Evolutionary conservation across 2,888 invertebrate species (phyloP).

Genomic region (Campoplex nolae): DNA sequence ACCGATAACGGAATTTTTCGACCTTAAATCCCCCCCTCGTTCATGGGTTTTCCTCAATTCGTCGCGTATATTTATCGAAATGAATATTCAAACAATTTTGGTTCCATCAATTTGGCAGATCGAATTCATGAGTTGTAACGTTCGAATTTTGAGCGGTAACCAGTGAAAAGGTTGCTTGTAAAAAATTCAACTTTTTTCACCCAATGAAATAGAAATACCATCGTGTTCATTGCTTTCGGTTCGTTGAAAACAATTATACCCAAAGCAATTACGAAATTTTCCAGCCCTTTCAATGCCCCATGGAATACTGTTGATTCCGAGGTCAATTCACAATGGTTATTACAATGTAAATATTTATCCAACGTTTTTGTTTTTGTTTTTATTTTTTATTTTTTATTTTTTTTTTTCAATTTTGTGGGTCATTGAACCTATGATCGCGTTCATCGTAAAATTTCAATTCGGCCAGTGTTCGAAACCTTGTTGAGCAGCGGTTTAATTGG

Average conservation of each 20-base stretch:
- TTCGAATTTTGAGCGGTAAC: not conserved
- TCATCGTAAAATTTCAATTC: constrained; percentile 8
- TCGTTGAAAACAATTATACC: not conserved
- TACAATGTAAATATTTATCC: not conserved
- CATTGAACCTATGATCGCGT: not conserved
- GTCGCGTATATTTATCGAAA: too few relatives aligned
- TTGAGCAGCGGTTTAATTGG: constrained; percentile 40
- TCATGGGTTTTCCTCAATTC: too few relatives aligned
- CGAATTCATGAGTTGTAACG: not conserved
- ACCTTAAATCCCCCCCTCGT: too few relatives aligned
- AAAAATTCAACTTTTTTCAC: too few relatives aligned
- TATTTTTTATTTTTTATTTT: too few relatives aligned
- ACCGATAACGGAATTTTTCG: too few relatives aligned
- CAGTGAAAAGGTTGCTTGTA: not conserved
- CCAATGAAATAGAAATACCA: not conserved
- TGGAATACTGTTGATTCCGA: not conserved
- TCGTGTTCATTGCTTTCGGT: not conserved
- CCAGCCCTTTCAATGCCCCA: not conserved
- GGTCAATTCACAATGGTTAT: not conserved
- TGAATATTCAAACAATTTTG: too few relatives aligned
- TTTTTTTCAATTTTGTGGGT: not conserved
- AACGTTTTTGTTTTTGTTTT: not conserved
- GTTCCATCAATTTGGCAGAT: not conserved
- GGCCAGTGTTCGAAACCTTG: constrained; percentile 10
- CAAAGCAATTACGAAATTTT: not conserved